phyloP scores from a whole-genome alignment of 2,113 vertebrate genomes.

The Todiramphus saurophagus region DNA sequence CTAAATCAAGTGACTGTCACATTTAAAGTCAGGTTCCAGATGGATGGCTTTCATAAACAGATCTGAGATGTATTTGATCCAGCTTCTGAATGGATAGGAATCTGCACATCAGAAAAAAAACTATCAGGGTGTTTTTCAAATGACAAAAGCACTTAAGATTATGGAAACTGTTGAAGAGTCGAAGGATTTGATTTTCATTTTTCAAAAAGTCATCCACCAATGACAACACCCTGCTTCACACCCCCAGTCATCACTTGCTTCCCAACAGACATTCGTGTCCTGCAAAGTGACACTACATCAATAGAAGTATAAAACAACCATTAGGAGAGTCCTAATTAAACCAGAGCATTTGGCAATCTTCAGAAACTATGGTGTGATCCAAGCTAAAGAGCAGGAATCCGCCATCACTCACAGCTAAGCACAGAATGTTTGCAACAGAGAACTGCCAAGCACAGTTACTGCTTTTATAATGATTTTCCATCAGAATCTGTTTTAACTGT shows the following conservation, averaged over 20 bases:
- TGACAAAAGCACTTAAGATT: neutral
- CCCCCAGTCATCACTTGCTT: neutral
- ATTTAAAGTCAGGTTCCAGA: neutral
- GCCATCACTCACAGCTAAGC: neutral
- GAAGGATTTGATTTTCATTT: neutral
- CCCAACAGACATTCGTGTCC: neutral
- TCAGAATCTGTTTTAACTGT: neutral
- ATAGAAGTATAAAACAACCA: neutral
- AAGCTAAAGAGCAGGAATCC: neutral
- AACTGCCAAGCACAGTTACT: neutral
- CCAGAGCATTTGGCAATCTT: neutral
- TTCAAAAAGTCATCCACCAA: neutral
- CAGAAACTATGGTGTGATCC: neutral
- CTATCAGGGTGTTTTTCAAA: accelerated
- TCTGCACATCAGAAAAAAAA: neutral
- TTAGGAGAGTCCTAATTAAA: neutral
- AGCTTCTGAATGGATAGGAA: neutral
- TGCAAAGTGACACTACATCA: neutral
- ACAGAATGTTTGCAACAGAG: neutral
- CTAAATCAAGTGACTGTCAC: neutral
- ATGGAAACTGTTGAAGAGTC: neutral
- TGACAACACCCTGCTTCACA: neutral
- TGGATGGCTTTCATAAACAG: neutral
- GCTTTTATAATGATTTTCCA: neutral
- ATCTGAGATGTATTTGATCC: neutral